Evolutionary conservation across 2,113 vertebrate genomes (phyloP).

Genomic region (Dipodomys spectabilis): DNA sequence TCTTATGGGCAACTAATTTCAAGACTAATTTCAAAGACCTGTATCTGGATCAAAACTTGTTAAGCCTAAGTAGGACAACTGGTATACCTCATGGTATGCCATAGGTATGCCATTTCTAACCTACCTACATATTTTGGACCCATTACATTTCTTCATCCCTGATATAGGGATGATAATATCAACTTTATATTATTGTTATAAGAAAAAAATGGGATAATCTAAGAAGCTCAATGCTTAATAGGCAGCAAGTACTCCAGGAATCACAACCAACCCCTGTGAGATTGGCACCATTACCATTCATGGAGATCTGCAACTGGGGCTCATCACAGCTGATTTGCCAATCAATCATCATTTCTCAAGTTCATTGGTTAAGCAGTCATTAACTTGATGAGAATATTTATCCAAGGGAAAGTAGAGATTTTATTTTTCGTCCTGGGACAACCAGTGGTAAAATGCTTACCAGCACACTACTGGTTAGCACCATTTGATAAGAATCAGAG

Average conservation of each 20-base stretch:
- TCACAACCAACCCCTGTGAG: neutral
- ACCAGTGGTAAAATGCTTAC: neutral
- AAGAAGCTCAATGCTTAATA: neutral
- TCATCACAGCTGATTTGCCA: neutral
- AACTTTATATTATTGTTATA: neutral
- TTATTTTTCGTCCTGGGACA: neutral
- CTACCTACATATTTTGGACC: too few relatives aligned
- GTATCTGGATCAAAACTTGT: too few relatives aligned
- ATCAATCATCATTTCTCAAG: neutral
- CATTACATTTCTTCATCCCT: neutral
- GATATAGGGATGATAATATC: neutral
- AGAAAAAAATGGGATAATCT: neutral
- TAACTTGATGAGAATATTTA: neutral
- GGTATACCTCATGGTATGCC: too few relatives aligned
- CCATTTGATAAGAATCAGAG: conserved; percentile 13
- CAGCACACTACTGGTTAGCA: neutral
- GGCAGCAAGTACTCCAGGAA: neutral
- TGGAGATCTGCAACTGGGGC: neutral
- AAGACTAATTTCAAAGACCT: too few relatives aligned
- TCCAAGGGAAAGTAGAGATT: neutral
- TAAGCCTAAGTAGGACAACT: too few relatives aligned
- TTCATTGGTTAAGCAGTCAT: neutral
- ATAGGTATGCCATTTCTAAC: too few relatives aligned
- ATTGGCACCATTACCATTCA: neutral
- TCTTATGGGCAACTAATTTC: neutral